Percentiles rank a stretch among this genome's conserved stretches.
Conservation (phyloP, 2,113 vertebrate genomes). For the Saccopteryx leptura region DNA sequence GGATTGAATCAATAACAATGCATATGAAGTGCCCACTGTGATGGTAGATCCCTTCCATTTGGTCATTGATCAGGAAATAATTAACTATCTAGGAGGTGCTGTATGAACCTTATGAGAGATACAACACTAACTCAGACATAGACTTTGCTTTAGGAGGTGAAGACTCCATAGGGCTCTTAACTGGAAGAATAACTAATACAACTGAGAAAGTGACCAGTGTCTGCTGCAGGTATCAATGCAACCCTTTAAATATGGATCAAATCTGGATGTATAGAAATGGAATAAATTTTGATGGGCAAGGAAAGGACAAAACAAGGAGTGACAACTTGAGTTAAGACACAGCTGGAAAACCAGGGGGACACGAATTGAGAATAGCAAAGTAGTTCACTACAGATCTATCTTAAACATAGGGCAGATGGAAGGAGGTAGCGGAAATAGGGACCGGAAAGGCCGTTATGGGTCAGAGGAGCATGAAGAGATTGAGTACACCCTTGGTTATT, state of each 20-base stretch:
- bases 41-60: background rate
- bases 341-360: background rate
- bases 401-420: background rate
- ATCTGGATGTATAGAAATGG: background rate
- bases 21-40: background rate
- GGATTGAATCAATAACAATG: background rate
- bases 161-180: background rate
- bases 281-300: conserved; percentile 14
- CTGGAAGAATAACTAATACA: background rate
- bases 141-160: background rate
- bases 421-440: background rate
- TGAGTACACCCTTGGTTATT: background rate
- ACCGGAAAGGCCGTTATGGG: background rate
- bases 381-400: background rate
- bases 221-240: background rate
- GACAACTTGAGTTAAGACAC: background rate
- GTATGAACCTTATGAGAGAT: background rate
- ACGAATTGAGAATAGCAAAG: background rate
- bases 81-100: background rate
- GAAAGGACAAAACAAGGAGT: background rate
- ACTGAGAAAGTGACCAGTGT: background rate
- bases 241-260: conserved; percentile 12
- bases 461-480: background rate
- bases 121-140: background rate
- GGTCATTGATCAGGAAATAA: background rate